Evolutionary conservation across 2,888 invertebrate genomes (phyloP), one percentile per base, ranked within the genome.

Genomic region (Furcula furcula): DNA sequence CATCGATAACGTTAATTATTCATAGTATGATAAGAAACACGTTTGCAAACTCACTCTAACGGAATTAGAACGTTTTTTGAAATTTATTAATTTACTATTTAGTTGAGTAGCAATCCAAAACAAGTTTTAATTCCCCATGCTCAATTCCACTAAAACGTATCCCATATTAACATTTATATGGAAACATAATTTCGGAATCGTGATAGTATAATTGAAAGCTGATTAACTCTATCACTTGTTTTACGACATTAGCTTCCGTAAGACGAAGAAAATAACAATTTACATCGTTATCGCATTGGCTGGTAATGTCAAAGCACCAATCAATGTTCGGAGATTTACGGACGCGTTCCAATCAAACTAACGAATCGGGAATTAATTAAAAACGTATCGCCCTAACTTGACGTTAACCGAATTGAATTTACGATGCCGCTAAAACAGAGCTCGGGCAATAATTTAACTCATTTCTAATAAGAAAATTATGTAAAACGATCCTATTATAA

Each of bases 391-490:
- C 60, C 63, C 54, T 34, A 65, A 71, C 65, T 65, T 56, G 69
- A 75, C 60, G 64, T 67, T 73, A 74, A 73, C 57, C 49, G 60
- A 73, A 65, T 55, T 50, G 55, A 68, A 83, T 85, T 84, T 85
- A 85, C 61, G 82, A 81, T 59, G 69, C 83, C 78, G 78, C 81
- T 85, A 83, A 86, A 85, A 85, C 84, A 77, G 67, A 74, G 59
- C 61, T 55, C 55, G 38, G 47, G 63, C 60, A 69, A 77, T 85
- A 83, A 77, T 77, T 84, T 76, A 80, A 81, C 71, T 79, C 65
- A 72, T 75, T 71, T 71, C 68, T 81, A 81, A 85, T 85, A 82
- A 80, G 80, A 77, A 80, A 85, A 84, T 86, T 86, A 86, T 85
- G 86, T 83, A 79, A 84, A 85, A 74, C 56, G 62, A 60, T 50